Evolutionary conservation across 2,888 invertebrate species (phyloP).

Genomic region (Eledone cirrhosa): DNA sequence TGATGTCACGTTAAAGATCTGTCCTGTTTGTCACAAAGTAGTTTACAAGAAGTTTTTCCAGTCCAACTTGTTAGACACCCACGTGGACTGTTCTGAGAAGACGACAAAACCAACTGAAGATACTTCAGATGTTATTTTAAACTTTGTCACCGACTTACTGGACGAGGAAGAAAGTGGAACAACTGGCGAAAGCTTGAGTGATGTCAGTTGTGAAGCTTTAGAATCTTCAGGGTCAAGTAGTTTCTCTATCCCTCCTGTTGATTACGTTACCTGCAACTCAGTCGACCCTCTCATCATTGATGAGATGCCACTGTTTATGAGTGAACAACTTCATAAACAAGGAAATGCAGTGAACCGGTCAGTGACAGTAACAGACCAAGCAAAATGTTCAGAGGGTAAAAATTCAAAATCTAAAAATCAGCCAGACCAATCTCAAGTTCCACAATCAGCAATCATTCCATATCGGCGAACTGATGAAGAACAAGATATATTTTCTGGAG

Average conservation of each 20-base stretch:
- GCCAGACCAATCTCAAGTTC: constrained; percentile 3
- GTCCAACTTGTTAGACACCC: not conserved
- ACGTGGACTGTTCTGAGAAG: not conserved
- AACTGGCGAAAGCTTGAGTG: not conserved
- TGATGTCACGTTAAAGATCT: constrained; percentile 17
- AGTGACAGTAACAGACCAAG: too few relatives aligned
- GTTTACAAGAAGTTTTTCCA: constrained; percentile 14
- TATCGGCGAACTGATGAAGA: constrained; percentile 22
- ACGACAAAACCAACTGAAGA: not conserved
- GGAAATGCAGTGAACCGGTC: not conserved
- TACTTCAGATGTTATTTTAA: constrained; percentile 35
- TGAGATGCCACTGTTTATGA: constrained; percentile 21
- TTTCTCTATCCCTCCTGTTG: not conserved
- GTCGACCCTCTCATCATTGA: constrained; percentile 9
- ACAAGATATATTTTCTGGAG: constrained; percentile 27
- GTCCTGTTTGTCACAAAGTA: constrained; percentile 18
- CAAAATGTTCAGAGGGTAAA: not conserved
- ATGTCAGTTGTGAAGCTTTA: not conserved
- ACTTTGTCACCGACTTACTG: constrained; percentile 46
- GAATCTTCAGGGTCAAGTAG: not conserved
- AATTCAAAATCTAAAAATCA: not conserved
- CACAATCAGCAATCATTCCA: constrained; percentile 19
- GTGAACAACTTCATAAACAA: constrained; percentile 3
- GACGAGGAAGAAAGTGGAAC: constrained; percentile 35
- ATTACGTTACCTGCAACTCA: constrained; percentile 18